Evolutionary conservation across 2,888 invertebrate genomes (phyloP), one percentile per base, ranked within the genome.

Genomic region (Microchrysa polita): DNA sequence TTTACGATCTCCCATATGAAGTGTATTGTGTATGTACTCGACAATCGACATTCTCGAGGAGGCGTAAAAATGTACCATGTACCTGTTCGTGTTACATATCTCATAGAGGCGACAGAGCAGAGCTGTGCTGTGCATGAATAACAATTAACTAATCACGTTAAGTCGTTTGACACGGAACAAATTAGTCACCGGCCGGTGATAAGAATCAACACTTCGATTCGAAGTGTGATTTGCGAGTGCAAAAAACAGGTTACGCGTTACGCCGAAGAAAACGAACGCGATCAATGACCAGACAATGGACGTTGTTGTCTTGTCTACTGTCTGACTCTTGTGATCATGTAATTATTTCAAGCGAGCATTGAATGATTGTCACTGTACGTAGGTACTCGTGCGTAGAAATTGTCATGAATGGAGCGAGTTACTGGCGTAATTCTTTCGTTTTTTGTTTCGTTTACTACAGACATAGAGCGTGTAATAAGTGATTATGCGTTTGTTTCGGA

Each of bases 101-200:
- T 48, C 18, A n/a, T n/a, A n/a, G n/a, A 44, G 65, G 65, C 48
- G 48, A 48, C 65, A 65, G 23, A 65, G 48, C 48, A 65, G n/a
- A n/a, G n/a, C n/a, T n/a, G n/a, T n/a, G n/a, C n/a, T n/a, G n/a
- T n/a, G 48, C 65, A 65, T 48, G 65, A 65, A 65, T 65, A 65
- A 65, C 65, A 65, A 65, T 65, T 65, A 65, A 65, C 48, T 65
- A 65, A 65, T 65, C 65, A 48, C 27, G 44, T 48, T 65, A 48
- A 20, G 42, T 48, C 48, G 48, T 44, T 65, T 22, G 65, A 7
- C 65, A 61, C 34, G 61, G 18, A 61, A 23, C 18, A 40, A 61
- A 61, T 61, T 61, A 61, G 27, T 18, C 40, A 34, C 22, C 5
- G 20, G 2, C 18, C 5, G 20, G 2, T 10, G 65, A 65, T 65